A percentile compares a stretch with the other conserved stretches of the same genome.
Evolutionary conservation across 2,888 invertebrate species (phyloP).

Genomic region (Aporophyla lueneburgensis): DNA sequence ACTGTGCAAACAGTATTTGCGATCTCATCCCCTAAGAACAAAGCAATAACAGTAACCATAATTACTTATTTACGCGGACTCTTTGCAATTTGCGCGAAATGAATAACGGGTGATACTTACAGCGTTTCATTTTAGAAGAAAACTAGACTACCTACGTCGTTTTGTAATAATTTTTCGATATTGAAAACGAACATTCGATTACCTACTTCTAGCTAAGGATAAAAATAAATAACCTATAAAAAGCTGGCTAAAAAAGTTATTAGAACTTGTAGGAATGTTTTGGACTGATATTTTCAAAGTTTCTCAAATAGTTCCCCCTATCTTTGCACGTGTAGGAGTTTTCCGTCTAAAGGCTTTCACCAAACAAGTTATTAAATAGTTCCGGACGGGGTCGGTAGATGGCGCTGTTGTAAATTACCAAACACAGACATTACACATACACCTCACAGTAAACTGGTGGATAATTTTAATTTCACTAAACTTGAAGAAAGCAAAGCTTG

Average conservation of each 20-base stretch:
- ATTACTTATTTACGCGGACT: conserved; percentile 7
- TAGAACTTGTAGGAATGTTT: conserved; percentile 18
- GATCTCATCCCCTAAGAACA: conserved; percentile 6
- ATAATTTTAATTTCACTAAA: background rate
- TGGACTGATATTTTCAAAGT: background rate
- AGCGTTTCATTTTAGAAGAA: conserved; percentile 7
- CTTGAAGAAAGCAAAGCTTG: background rate
- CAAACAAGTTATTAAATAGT: conserved; percentile 15
- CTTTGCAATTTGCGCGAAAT: conserved; percentile 11
- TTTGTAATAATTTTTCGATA: background rate
- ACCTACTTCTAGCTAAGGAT: background rate
- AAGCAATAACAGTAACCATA: conserved; percentile 9
- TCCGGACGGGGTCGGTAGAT: conserved; percentile 13
- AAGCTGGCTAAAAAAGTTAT: background rate
- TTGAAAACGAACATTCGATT: background rate
- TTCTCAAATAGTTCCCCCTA: conserved; percentile 39
- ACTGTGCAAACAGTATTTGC: background rate
- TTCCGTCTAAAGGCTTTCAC: background rate
- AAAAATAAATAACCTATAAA: background rate
- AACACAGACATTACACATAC: background rate
- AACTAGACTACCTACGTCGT: background rate
- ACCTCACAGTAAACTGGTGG: background rate
- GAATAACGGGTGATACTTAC: background rate
- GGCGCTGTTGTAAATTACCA: conserved; percentile 18
- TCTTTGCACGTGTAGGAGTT: background rate